Evolutionary conservation across 35 echinoderm and acorn worm genomes (phyloP), one percentile per base, ranked within the genome.

Genomic region (Ptychodera flava): DNA sequence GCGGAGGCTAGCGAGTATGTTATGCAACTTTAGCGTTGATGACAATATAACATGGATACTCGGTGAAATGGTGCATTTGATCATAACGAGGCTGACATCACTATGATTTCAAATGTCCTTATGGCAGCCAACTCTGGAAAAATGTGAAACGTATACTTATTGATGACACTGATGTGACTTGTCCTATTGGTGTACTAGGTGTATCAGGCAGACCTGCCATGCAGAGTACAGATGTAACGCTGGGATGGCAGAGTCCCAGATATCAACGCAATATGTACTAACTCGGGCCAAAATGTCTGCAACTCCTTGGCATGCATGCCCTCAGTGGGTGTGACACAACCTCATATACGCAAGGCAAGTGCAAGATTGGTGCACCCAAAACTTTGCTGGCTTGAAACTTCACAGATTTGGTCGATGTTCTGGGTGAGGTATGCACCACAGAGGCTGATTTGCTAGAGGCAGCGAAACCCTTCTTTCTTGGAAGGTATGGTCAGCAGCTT

Each of bases 201-300:
- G 76, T 88, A 81, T 77, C 78, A 88, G 78, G 78, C 78, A 88
- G 86, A 78, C 14, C 78, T 88, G 30, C 80, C 86, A 81, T n/a
- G n/a, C n/a, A 78, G 76, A 88, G 86, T 88, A 27, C 86, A 88
- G 86, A 79, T 79, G 6, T 35, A 88, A 35, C 33, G 30, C 86
- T 80, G 75, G 78, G 76, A 30, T 15, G 75, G 86, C n/a, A n/a
- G n/a, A n/a, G n/a, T n/a, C n/a, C n/a, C n/a, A n/a, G n/a, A n/a
- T n/a, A n/a, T n/a, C n/a, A 78, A 88, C 37, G 86, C 86, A 79
- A 88, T 78, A 81, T 88, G 78, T 81, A 34, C n/a, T 75, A 87
- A 81, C 78, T 35, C 1, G 86, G 86, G 1, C 86, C 30, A 87
- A 87, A 87, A 1, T 79, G 86, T 87, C n/a, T n/a, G n/a, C n/a